Evolutionary conservation across 2,888 invertebrate species (phyloP), one percentile per base, ranked within the genome.

Genomic region (Slavum lentiscoides): DNA sequence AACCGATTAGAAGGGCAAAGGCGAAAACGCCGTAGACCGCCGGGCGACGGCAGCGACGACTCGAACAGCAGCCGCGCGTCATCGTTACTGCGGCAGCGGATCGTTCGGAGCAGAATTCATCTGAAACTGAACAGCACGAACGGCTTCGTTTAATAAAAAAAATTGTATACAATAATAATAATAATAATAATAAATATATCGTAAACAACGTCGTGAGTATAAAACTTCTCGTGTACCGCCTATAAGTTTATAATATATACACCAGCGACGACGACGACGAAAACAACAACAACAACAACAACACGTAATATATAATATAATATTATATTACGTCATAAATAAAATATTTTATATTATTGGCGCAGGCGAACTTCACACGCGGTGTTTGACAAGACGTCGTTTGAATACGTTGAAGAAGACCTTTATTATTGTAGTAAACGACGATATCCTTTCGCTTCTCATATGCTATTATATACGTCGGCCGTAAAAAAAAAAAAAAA

Each of bases 121-220:
- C 70, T 80, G 80, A 80, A 80, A 80, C 80, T 64, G 59, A 62
- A 69, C 4, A 13, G 53, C 55, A 55, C 3, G 23, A 9, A 76
- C n/a, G 30, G n/a, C 30, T n/a, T 53, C 17, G 55, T 55, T 74
- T 39, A 74, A 23, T 55, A 49, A 9, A 66, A 66, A 55, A 30
- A 30, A 30, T 30, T 17, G 15, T 53, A 53, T 15, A 55, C 1
- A 49, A 59, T 15, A 15, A 49, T 7, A 11, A 49, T 11, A 15
- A 49, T 1, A 11, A 11, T 11, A 43, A 43, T 11, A 43, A 43
- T 43, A 9, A 30, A 30, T 49, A 11, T 49, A 49, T 49, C 49
- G 37, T 53, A 62, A 23, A 55, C 11, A 69, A 70, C 15, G 11
- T 21, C 21, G 21, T 67, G n/a, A n/a, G 5, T 66, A 15, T 6